Conservation (phyloP, 2,113 vertebrate genomes). For the Dipodomys stephensi region DNA sequence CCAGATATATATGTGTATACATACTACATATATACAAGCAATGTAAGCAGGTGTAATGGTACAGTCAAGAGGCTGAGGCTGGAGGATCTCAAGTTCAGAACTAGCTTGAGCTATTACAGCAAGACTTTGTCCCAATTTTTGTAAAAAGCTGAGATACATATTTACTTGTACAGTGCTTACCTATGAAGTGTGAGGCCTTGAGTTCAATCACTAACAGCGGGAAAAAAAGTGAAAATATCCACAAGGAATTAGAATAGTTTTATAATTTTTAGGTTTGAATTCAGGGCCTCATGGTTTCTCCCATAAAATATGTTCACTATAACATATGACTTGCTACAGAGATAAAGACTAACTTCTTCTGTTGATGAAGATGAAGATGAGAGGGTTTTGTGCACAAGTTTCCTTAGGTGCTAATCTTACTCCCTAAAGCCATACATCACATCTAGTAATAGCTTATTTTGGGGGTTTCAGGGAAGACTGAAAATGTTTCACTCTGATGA, state of each 20-base stretch:
- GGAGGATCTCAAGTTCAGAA: neutral
- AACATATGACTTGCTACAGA: neutral
- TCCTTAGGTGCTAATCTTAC: neutral
- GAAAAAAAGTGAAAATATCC: slow-evolving; percentile 1
- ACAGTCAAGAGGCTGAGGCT: neutral
- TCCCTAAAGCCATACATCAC: neutral
- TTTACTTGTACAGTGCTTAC: too few relatives aligned
- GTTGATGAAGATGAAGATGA: neutral
- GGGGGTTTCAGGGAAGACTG: neutral
- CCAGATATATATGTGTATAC: neutral
- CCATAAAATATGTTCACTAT: too few relatives aligned
- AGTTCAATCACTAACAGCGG: neutral
- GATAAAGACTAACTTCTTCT: neutral
- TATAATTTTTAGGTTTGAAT: neutral
- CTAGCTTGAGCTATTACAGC: neutral
- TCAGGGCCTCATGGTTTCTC: too few relatives aligned
- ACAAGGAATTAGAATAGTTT: neutral
- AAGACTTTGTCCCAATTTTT: neutral
- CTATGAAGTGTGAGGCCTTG: too few relatives aligned
- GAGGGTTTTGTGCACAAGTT: neutral
- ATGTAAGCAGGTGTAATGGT: neutral
- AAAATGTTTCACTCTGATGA: neutral
- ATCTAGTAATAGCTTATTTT: neutral
- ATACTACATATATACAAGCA: neutral
- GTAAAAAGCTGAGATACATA: too few relatives aligned